A percentile compares a stretch with the other conserved stretches of the same genome.
Evolutionary conservation across 2,113 vertebrate genomes (phyloP).

Genomic region (Myotis lucifugus): DNA sequence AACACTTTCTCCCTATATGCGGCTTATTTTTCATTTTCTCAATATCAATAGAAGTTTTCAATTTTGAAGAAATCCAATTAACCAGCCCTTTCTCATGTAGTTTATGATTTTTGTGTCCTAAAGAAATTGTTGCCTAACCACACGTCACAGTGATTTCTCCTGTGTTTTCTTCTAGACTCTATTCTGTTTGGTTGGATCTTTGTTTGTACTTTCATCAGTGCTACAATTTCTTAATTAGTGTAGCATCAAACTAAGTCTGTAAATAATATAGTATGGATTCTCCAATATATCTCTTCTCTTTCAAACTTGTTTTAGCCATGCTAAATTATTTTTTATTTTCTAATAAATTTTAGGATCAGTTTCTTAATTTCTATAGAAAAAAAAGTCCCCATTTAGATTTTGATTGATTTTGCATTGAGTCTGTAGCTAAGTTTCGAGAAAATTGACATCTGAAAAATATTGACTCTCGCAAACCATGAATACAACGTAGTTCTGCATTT

Average conservation of each 20-base stretch:
- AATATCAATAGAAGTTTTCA: neutral
- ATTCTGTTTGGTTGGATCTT: neutral
- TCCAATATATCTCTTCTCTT: neutral
- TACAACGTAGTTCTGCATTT: neutral
- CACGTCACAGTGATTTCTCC: neutral
- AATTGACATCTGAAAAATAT: neutral
- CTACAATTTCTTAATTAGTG: neutral
- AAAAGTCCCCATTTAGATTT: neutral
- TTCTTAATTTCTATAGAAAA: neutral
- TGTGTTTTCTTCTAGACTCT: neutral
- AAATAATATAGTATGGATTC: neutral
- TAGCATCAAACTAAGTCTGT: neutral
- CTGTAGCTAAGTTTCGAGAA: neutral
- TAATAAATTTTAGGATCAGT: neutral
- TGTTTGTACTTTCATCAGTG: neutral
- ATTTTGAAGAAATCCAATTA: neutral
- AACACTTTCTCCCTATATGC: neutral
- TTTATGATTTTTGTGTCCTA: neutral
- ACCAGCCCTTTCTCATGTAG: neutral
- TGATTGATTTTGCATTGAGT: neutral
- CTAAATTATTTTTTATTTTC: neutral
- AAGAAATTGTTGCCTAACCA: neutral
- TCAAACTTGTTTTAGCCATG: neutral
- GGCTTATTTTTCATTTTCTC: neutral
- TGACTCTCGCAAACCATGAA: neutral